A percentile compares a stretch with the other conserved stretches of the same genome.
phyloP scores from a whole-genome alignment of 2,113 vertebrate species.

The Lota lota region DNA sequence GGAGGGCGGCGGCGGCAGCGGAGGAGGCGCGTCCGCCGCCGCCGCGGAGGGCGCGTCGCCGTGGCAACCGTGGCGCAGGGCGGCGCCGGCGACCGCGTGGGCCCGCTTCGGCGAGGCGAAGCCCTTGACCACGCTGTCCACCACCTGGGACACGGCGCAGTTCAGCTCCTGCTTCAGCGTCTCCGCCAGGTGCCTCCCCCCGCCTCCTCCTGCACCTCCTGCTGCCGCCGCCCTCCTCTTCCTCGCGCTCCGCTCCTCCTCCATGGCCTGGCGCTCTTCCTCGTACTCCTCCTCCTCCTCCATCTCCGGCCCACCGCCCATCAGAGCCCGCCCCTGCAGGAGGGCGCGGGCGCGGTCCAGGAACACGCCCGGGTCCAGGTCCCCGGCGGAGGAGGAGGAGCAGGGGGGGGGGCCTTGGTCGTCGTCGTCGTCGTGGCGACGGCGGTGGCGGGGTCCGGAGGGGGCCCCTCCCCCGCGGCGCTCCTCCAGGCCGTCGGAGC shows the following conservation, averaged over 20 bases:
- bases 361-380: slow-evolving; percentile 92
- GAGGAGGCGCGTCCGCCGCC: slow-evolving; percentile 68
- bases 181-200: slow-evolving; percentile 90
- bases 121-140: slow-evolving; percentile 97
- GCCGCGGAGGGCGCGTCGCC: slow-evolving; percentile 44
- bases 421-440: background rate
- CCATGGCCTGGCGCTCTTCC: slow-evolving; percentile 64
- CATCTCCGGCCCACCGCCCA: slow-evolving; percentile 72
- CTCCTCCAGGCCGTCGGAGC: slow-evolving; percentile 86
- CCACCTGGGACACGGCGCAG: slow-evolving; percentile 95
- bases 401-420: slow-evolving; percentile 75
- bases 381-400: slow-evolving; percentile 23
- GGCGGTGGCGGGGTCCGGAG: slow-evolving; percentile 51
- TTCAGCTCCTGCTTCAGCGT: slow-evolving; percentile 97
- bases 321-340: slow-evolving; percentile 85
- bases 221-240: slow-evolving; percentile 77
- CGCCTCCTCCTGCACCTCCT: slow-evolving; percentile 80
- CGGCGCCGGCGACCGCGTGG: slow-evolving; percentile 83
- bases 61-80: slow-evolving; percentile 72
- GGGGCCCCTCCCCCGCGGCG: slow-evolving; percentile 64
- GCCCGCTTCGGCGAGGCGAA: slow-evolving; percentile 88
- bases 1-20: slow-evolving; percentile 42
- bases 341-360: slow-evolving; percentile 90
- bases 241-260: slow-evolving; percentile 76
- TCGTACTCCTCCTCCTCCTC: slow-evolving; percentile 77